Percentiles rank a stretch among this genome's conserved stretches.
Evolutionary conservation across 2,797 vertebrate genomes (phyloP).

Genomic region (Gambelia wislizenii): DNA sequence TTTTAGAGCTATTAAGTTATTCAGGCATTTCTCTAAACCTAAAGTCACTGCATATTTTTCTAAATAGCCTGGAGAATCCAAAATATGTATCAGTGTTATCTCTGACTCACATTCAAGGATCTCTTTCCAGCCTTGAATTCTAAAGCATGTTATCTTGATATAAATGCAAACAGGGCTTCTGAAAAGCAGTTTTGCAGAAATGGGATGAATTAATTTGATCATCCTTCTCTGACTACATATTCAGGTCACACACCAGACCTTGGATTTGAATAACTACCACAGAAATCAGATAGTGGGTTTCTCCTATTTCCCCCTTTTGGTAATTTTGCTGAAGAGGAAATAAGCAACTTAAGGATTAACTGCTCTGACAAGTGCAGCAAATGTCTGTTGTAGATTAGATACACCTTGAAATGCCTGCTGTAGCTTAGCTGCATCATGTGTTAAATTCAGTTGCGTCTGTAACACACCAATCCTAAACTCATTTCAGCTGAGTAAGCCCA

Average conservation of each 20-base stretch:
- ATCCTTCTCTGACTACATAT: slow-evolving; percentile 28
- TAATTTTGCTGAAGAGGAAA: slow-evolving; percentile 14
- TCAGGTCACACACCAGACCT: slow-evolving; percentile 4
- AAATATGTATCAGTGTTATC: slow-evolving; percentile 10
- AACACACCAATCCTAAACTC: background rate
- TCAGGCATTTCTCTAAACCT: slow-evolving; percentile 11
- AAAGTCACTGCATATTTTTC: background rate
- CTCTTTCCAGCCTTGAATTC: slow-evolving; percentile 4
- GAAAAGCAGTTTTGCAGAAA: slow-evolving; percentile 19
- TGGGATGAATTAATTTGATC: slow-evolving; percentile 26
- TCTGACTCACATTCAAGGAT: slow-evolving; percentile 25
- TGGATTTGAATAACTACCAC: background rate
- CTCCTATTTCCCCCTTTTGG: background rate
- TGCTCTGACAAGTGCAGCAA: slow-evolving; percentile 15
- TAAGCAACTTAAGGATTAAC: slow-evolving; percentile 18
- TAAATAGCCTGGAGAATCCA: background rate
- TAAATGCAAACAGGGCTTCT: slow-evolving; percentile 35
- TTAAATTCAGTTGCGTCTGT: background rate
- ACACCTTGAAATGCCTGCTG: background rate
- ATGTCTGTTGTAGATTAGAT: background rate
- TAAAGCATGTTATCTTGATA: slow-evolving; percentile 12
- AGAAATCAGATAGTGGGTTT: background rate
- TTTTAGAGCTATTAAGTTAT: slow-evolving; percentile 12
- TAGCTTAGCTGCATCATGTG: slow-evolving; percentile 2
- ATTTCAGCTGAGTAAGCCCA: background rate